Evolutionary conservation across 2,797 vertebrate genomes (phyloP), one percentile per base, ranked within the genome.

Genomic region (Odontamblyopus rebecca): DNA sequence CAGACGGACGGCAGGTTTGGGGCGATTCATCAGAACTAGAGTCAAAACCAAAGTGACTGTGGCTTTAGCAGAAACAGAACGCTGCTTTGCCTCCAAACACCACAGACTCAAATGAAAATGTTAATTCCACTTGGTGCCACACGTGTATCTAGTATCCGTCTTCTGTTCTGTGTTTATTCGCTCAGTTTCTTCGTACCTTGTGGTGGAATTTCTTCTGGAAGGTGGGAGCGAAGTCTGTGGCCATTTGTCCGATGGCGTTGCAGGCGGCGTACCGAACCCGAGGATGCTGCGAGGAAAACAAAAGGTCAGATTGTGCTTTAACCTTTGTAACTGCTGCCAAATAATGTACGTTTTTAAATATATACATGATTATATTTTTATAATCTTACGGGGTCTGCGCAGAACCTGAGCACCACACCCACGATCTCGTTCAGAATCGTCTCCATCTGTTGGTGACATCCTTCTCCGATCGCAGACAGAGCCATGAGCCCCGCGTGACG

Each of bases 121-220:
- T 1, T 13, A 13, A 44, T 44, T 12, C 41, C 41, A 44, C 41
- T 44, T 44, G 11, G 41, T 12, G 41, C 11, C 38, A 41, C 38
- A 12, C 38, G 3, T 44, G 41, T 12, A 13, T 44, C 12, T 12
- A 41, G 8, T 38, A 32, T 32, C 30, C 0, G 30, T 38, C 35
- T 38, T 38, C 6, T 5, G 19, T n/a, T 23, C 23, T 1, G 23
- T 23, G n/a, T 23, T 23, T 32, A 3, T 32, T 32, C 5, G 30
- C 3, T 32, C 30, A 32, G 30, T 35, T 38, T 54, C 13, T 5
- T 23, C 16, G 13, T 60, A 95, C 98, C 95, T 99, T 99, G 77
- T 98, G 96, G 0, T 99, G 98, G 86, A 99, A 99, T 77, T 99
- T 99, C 94, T 99, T 99, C 68, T 99, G 98, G 89, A 99, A 99